Conservation (phyloP, 2,797 vertebrate genomes). For the Cottoperca gobio region DNA sequence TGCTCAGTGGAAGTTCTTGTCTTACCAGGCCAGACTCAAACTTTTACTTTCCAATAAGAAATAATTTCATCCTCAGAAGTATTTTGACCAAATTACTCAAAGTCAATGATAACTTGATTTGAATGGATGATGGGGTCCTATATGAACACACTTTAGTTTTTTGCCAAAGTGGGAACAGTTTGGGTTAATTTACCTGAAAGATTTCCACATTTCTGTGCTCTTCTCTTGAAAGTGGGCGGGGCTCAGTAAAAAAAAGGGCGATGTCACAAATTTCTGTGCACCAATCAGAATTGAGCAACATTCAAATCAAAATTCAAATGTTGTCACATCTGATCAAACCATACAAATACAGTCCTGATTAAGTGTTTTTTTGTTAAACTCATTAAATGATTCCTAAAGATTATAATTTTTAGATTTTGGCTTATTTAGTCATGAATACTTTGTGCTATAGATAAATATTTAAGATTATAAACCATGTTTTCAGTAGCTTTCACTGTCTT, state of each 20-base stretch:
- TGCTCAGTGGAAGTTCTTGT: not conserved
- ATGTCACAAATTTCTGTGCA: not conserved
- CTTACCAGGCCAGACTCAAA: not conserved
- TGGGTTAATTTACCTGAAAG: not conserved
- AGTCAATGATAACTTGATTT: not conserved
- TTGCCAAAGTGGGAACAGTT: not conserved
- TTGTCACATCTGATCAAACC: not conserved
- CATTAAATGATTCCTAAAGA: not conserved
- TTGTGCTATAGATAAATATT: not conserved
- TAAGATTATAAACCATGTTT: not conserved
- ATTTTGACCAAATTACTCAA: not conserved
- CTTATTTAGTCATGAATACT: not conserved
- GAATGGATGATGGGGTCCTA: too few species aligned
- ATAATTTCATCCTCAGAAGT: not conserved
- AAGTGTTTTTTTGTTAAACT: not conserved
- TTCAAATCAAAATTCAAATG: too few species aligned
- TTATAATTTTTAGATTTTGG: not conserved
- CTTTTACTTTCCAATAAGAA: not conserved
- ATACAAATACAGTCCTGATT: not conserved
- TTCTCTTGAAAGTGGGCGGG: not conserved
- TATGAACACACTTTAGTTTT: too few species aligned
- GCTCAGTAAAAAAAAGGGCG: not conserved
- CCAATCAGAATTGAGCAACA: too few species aligned
- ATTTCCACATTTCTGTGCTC: not conserved
- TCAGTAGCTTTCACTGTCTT: not conserved